These are phyloP conservation scores for Apteryx mantelli DNA, from an alignment of 2,113 vertebrate species.

Conservation along the genomic window DNA sequence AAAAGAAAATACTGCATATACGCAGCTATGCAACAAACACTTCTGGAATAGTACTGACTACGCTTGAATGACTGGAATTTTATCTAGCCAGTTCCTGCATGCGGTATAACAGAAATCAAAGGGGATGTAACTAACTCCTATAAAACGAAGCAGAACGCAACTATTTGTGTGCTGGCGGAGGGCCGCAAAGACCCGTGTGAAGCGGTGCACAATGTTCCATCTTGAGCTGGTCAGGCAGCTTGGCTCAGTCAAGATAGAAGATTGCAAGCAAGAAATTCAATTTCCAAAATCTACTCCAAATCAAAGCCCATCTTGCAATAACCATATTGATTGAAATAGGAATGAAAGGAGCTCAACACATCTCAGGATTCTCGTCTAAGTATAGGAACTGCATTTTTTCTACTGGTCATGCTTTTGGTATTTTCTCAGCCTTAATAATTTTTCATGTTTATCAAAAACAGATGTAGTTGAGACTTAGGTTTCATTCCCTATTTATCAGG, in stretches of 20 bases:
- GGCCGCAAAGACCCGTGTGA: background rate
- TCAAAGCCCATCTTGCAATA: background rate
- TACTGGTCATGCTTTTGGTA: conserved; percentile 35
- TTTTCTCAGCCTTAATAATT: conserved; percentile 55
- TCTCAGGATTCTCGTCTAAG: conserved; percentile 21
- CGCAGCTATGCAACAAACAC: rapidly evolving
- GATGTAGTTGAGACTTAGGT: conserved; percentile 34
- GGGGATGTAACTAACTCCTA: background rate
- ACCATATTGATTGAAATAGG: background rate
- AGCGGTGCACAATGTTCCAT: background rate
- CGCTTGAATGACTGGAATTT: background rate
- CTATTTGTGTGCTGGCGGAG: rapidly evolving
- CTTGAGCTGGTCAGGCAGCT: background rate
- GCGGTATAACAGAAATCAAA: background rate
- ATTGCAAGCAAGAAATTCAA: background rate
- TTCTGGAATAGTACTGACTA: rapidly evolving
- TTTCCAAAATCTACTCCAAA: background rate
- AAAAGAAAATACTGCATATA: rapidly evolving
- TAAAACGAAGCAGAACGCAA: rapidly evolving
- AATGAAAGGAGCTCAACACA: background rate
- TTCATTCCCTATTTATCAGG: conserved; percentile 52
- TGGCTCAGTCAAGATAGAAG: background rate
- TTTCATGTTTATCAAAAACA: conserved; percentile 63
- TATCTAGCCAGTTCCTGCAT: background rate
- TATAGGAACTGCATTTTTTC: conserved; percentile 42